Base-by-base conservation (phyloP, 2,113 vertebrate genomes). In the Leiothrix lutea region DNA sequence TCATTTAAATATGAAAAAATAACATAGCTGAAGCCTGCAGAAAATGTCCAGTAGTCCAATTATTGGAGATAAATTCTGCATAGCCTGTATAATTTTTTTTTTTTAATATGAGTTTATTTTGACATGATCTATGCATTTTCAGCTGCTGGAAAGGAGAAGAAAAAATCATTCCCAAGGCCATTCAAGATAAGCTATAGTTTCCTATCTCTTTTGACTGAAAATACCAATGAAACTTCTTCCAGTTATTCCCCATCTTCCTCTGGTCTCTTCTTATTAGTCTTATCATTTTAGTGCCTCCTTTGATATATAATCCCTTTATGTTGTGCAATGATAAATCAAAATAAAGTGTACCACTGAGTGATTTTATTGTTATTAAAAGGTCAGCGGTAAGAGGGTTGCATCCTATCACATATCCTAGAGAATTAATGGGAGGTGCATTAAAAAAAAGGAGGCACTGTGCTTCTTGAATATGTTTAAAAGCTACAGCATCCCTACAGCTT, bases 311-410 rank as follows among this genome's bases (percentile, higher is more conserved):
- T 67, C 88, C 88, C 80, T 96, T 93, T 94, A 92, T 88, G 82
- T 78, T 84, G 72, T 51, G 81, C 72, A 64, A 80, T 60, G 72
- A 93, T 94, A 94, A 96, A 97, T 96, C 92, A 96, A 95, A 96
- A 93, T 90, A 96, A 92, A 94, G 67, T 83, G 81, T 82, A 86
- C n/a, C n/a, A 2, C 67, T 45, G 92, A 94, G 48, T 67, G 90
- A 86, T 96, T 97, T 95, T 95, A 95, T 94, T 95, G 93, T 93
- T 93, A 96, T 80, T 97, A 88, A 96, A 96, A 96, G 94, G 90
- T 95, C 95, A 93, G 71, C n/a, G 1, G 64, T 86, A 83, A 83
- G 79, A 83, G 71, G 75, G 40, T 31, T 1, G 0, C 82, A 90
- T 92, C 82, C 88, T 66, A 36, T 80, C 71, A 35, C 60, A 45